phyloP scores from a whole-genome alignment of 2,797 vertebrate genomes.

The Phalloptychus januarius region DNA sequence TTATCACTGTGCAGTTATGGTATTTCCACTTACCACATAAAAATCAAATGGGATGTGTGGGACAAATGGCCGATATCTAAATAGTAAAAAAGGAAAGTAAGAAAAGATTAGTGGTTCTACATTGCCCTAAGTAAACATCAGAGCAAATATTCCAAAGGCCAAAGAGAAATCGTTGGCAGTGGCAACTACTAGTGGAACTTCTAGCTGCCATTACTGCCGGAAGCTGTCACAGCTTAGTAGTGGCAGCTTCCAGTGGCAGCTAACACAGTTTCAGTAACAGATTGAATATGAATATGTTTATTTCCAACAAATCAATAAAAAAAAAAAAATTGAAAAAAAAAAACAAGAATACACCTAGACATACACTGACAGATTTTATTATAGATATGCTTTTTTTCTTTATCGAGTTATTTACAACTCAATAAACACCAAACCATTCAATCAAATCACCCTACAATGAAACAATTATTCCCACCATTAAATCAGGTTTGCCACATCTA shows the following conservation, averaged over 20 bases:
- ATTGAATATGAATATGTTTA: no score
- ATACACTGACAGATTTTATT: no score
- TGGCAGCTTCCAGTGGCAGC: no score
- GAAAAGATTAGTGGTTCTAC: background rate
- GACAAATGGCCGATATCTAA: conserved; percentile 94
- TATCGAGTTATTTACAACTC: background rate
- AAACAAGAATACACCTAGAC: no score
- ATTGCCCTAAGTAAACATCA: background rate
- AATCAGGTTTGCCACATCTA: background rate
- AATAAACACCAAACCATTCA: background rate
- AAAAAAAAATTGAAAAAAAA: no score
- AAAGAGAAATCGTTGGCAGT: no score
- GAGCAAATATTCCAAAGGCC: background rate
- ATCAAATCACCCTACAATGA: background rate
- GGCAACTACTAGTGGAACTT: no score
- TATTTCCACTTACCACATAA: conserved; percentile 89
- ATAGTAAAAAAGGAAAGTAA: background rate
- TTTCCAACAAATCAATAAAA: no score
- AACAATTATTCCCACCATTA: background rate
- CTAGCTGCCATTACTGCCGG: no score
- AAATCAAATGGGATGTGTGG: conserved; percentile 98
- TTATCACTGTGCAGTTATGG: background rate
- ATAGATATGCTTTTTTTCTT: no score
- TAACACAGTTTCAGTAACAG: no score
- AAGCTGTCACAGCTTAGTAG: no score